Base-by-base conservation (phyloP, 64 coral and sea anemone genomes). In the Dendronephthya gigantea region DNA sequence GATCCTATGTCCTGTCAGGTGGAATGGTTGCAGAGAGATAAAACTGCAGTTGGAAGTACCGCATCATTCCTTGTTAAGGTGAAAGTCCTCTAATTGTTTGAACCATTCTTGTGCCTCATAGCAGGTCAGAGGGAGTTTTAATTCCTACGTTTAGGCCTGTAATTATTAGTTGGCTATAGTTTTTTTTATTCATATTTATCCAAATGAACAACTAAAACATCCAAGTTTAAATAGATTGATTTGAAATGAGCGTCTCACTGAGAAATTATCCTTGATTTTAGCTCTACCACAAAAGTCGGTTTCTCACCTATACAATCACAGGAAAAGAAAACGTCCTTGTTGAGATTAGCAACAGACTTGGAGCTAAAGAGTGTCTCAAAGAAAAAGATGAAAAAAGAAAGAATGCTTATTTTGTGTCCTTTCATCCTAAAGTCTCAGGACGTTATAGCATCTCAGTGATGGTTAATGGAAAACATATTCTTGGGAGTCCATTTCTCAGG, bases 21-120 rank as follows among this genome's bases (percentile, higher is more conserved):
- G 1, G 52, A 47, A 0, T 97, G 94, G 94, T 82, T 89, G 23
- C 93, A 91, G 94, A 30, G 30, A 50, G 89, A 97, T 40, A 92
- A 89, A 31, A 48, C 70, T 32, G 70, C 91, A 16, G 94, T 97
- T 36, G 94, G 94, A 0, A 70, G 93, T 75, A 91, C 94, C 51
- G 90, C 93, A 83, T 89, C 89, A 85, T 97, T 97, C 48, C 31
- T 91, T 75, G 19, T 91, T 1, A 88, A 93, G 91, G 94, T 97
- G 88, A 23, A 38, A 45, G 41, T 45, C 40, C 28, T 31, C 7
- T 2, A 25, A 13, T 35, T 27, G 23, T 7, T 43, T 87, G 48
- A 19, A 39, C 9, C n/a, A 82, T 56, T 13, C 6, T 34, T 19
- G 31, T 23, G 12, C 29, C n/a, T 50, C 14, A 81, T 31, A 11